Evolutionary conservation across 2,797 vertebrate genomes (phyloP).

Genomic region (Rallus crepitans): DNA sequence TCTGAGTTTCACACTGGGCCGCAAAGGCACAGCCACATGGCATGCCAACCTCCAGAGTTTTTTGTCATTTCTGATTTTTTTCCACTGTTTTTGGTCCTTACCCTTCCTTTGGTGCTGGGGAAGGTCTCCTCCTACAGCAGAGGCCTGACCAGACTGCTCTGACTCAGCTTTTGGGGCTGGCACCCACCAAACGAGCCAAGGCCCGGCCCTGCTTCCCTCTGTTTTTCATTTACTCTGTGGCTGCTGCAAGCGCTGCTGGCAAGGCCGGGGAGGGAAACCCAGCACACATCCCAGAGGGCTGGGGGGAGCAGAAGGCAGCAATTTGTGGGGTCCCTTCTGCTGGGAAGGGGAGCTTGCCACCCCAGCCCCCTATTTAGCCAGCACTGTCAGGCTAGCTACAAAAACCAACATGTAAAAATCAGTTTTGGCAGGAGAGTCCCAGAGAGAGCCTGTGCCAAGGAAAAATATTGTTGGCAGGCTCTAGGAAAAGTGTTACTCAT

Average conservation of each 20-base stretch:
- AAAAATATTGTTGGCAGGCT: background rate
- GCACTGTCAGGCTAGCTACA: fast-evolving
- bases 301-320: background rate
- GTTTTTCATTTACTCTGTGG: background rate
- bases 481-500: background rate
- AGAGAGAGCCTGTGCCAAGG: background rate
- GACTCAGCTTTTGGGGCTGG: fast-evolving
- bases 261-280: background rate
- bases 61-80: background rate
- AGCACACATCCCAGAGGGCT: fast-evolving
- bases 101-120: background rate
- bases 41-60: background rate
- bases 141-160: background rate
- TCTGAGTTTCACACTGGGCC: fast-evolving
- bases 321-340: background rate
- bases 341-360: fast-evolving
- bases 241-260: fast-evolving
- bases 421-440: background rate
- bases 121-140: background rate
- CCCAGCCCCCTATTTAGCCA: background rate
- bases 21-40: background rate
- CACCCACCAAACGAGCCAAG: background rate
- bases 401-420: background rate
- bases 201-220: fast-evolving
- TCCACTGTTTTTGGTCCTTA: background rate